Conservation (phyloP, 2,797 vertebrate genomes). For the Sarcoramphus papa region DNA sequence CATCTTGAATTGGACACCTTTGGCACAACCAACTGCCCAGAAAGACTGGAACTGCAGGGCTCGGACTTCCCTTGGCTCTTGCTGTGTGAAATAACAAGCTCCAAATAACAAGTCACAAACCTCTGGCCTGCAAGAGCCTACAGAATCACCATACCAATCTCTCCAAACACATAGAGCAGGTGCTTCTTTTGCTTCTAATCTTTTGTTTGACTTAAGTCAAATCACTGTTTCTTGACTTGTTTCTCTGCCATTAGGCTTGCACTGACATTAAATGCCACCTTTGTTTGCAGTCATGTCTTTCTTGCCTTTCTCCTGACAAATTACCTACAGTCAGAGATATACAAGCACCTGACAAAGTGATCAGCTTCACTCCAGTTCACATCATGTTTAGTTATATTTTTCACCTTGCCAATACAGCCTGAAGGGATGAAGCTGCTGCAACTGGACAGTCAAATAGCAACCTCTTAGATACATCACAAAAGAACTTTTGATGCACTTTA, state of each 20-base stretch:
- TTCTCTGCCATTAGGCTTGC: neutral
- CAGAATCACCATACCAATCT: neutral
- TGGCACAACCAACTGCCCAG: neutral
- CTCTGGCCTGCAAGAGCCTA: neutral
- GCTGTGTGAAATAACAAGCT: neutral
- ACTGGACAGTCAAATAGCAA: neutral
- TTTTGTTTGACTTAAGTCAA: neutral
- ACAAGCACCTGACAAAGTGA: neutral
- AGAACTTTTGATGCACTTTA: neutral
- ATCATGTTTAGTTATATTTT: neutral
- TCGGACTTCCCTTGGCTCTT: neutral
- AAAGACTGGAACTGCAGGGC: neutral
- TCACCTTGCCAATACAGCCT: neutral
- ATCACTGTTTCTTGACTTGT: neutral
- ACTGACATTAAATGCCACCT: neutral
- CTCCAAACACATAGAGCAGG: neutral
- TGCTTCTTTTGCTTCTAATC: neutral
- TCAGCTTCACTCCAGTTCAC: neutral
- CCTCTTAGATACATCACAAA: neutral
- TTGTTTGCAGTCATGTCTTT: neutral
- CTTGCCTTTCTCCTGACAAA: neutral
- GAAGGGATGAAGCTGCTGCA: neutral
- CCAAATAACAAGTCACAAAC: neutral
- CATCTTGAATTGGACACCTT: neutral
- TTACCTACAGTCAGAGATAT: neutral